Evolutionary conservation across 2,797 vertebrate genomes (phyloP).

Genomic region (Leptoclinus maculatus): DNA sequence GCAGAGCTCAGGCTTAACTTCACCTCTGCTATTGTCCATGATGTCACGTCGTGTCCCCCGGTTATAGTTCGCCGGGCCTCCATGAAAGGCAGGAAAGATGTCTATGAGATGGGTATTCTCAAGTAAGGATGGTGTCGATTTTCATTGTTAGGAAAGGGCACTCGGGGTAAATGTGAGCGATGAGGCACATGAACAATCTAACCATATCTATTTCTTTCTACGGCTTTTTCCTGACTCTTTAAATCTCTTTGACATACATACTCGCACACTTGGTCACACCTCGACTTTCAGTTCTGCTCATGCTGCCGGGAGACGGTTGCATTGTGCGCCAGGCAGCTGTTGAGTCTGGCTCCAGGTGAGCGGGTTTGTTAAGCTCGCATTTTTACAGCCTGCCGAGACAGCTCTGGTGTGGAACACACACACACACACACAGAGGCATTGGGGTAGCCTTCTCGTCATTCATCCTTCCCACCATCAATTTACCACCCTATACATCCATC

Average conservation of each 20-base stretch:
- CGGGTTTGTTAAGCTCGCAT: constrained; percentile 64
- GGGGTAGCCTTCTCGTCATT: constrained; percentile 43
- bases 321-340: constrained; percentile 77
- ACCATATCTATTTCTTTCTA: not conserved
- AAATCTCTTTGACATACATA: constrained; percentile 34
- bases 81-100: constrained; percentile 29
- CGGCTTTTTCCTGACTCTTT: constrained; percentile 10
- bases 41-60: constrained; percentile 29
- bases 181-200: not conserved
- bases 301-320: constrained; percentile 61
- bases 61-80: constrained; percentile 33
- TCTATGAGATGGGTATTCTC: not conserved
- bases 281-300: constrained; percentile 40
- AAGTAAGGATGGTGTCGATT: not conserved
- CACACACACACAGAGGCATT: constrained; percentile 18
- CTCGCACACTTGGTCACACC: constrained; percentile 45
- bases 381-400: constrained; percentile 52
- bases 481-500: constrained; percentile 54
- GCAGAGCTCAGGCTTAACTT: constrained; percentile 64
- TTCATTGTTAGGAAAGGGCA: constrained; percentile 2
- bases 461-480: constrained; percentile 40
- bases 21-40: constrained; percentile 53
- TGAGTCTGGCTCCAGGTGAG: constrained; percentile 81
- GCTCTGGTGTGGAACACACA: constrained; percentile 39
- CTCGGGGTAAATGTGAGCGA: not conserved